These are phyloP conservation scores for Brienomyrus brachyistius DNA, from an alignment of 2,113 vertebrate species.

Conservation along the genomic window DNA sequence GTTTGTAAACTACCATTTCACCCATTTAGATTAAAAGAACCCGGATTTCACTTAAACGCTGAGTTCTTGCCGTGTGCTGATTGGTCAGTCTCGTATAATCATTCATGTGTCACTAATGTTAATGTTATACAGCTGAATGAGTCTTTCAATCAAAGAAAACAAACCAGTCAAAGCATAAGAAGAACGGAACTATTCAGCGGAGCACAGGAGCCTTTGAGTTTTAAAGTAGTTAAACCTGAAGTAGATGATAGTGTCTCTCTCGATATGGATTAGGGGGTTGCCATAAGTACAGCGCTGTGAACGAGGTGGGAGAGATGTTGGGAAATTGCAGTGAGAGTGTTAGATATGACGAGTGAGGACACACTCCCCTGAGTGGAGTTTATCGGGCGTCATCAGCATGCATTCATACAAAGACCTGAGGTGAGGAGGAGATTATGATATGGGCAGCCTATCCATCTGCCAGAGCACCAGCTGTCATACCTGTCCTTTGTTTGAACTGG, in stretches of 20 bases:
- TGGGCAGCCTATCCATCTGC: slow-evolving; percentile 1
- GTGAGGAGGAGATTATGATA: neutral
- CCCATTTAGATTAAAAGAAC: neutral
- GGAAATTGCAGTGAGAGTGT: neutral
- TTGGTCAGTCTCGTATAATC: neutral
- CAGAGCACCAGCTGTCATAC: neutral
- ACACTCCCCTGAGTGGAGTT: neutral
- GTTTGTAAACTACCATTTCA: neutral
- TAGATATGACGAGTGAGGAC: neutral
- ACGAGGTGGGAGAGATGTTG: neutral
- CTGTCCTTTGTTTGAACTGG: neutral
- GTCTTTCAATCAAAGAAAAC: neutral
- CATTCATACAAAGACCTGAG: neutral
- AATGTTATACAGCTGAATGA: neutral
- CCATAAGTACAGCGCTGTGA: neutral
- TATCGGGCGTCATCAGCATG: neutral
- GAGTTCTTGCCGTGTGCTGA: neutral
- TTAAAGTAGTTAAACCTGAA: neutral
- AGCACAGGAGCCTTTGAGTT: neutral
- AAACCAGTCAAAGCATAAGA: neutral
- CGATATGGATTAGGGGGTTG: neutral
- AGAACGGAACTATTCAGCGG: neutral
- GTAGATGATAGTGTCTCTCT: neutral
- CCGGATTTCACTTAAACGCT: neutral
- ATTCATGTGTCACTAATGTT: neutral